phyloP scores from a whole-genome alignment of 2,113 vertebrate species.

The Martes martes region DNA sequence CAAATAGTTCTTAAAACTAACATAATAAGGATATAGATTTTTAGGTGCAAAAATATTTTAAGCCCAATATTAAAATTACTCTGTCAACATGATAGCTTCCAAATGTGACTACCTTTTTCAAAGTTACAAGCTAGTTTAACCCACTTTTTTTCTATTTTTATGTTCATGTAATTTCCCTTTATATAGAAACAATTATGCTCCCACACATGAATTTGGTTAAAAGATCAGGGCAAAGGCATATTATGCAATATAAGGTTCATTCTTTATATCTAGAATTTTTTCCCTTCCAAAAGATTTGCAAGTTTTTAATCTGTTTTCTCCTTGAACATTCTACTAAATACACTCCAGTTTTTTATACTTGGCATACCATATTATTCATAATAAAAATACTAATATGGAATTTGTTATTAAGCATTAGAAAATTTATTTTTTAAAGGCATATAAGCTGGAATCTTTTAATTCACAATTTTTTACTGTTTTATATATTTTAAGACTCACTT shows the following conservation, averaged over 20 bases:
- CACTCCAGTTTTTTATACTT: not conserved
- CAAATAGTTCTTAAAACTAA: not conserved
- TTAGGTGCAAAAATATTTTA: slow-evolving; percentile 2
- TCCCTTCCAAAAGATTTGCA: not conserved
- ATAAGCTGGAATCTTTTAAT: not conserved
- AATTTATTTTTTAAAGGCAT: not conserved
- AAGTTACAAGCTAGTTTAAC: slow-evolving; percentile 25
- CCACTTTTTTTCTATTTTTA: slow-evolving; percentile 57
- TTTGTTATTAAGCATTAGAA: not conserved
- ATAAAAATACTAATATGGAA: not conserved
- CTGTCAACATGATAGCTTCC: not conserved
- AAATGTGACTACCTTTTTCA: not conserved
- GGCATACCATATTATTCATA: not conserved
- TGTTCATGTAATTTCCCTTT: slow-evolving; percentile 42
- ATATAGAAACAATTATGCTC: slow-evolving; percentile 58
- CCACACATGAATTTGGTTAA: slow-evolving; percentile 58
- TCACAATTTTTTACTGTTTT: not conserved
- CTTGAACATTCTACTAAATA: not conserved
- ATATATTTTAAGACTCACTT: not conserved
- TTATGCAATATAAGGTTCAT: slow-evolving; percentile 45
- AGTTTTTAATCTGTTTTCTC: not conserved
- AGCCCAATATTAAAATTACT: slow-evolving; percentile 11
- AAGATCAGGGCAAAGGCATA: slow-evolving; percentile 49
- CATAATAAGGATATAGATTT: not conserved
- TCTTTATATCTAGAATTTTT: not conserved